Conservation (phyloP, 1,140 invertebrate genomes). For the Pissodes strobi region DNA sequence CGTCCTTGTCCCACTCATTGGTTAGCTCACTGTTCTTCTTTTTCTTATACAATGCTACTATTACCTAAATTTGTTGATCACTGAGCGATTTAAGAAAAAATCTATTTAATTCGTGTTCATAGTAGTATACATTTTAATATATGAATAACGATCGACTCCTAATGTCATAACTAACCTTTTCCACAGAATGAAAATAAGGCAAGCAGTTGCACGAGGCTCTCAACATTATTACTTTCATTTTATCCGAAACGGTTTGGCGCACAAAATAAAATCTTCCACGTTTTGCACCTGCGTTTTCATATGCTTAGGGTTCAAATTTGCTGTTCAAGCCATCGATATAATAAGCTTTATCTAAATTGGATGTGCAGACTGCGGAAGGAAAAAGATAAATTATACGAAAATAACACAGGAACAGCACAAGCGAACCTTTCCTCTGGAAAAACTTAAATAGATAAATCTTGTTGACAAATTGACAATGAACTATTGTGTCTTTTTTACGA, state of each 20-base stretch:
- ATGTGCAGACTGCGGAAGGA: slow-evolving; percentile 32
- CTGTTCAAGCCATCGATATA: slow-evolving; percentile 30
- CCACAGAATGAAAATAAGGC: too few relatives aligned
- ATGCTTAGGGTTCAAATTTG: slow-evolving; percentile 31
- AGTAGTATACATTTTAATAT: too few relatives aligned
- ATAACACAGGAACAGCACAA: slow-evolving; percentile 18
- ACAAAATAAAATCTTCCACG: slow-evolving; percentile 33
- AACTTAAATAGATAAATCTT: slow-evolving; percentile 36
- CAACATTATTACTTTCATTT: slow-evolving; percentile 33
- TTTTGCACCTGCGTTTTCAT: slow-evolving; percentile 38
- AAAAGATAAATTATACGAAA: slow-evolving; percentile 36
- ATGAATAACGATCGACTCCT: too few relatives aligned
- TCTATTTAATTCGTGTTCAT: too few relatives aligned
- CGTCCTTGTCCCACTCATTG: too few relatives aligned
- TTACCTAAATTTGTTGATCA: too few relatives aligned
- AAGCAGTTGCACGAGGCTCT: slow-evolving; percentile 24
- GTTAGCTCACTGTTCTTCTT: too few relatives aligned
- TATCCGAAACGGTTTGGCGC: slow-evolving; percentile 22
- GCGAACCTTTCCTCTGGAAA: slow-evolving; percentile 16
- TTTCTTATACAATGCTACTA: too few relatives aligned
- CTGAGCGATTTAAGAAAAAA: too few relatives aligned
- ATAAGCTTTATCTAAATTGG: slow-evolving; percentile 36
- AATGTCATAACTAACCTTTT: too few relatives aligned
- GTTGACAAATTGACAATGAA: slow-evolving; percentile 36
- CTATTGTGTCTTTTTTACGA: slow-evolving; percentile 21